These are phyloP conservation scores for Epizoanthus illoricatus DNA, from an alignment of 92 coral and sea anemone species.

Conservation along the genomic window DNA sequence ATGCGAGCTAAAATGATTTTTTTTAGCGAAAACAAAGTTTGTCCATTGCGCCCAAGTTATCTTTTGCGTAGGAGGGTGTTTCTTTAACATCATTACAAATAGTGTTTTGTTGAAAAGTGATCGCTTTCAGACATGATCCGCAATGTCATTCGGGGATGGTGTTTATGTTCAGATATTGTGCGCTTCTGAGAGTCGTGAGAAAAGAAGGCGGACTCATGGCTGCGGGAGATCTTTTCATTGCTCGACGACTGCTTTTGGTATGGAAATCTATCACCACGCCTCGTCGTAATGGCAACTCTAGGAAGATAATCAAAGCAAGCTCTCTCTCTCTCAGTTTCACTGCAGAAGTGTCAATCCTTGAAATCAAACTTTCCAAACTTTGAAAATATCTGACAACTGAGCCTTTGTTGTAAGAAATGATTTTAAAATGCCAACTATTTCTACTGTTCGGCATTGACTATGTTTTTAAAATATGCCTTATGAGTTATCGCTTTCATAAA, in stretches of 20 bases:
- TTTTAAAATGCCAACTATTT: no score
- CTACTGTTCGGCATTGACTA: no score
- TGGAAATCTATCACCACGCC: slow-evolving; percentile 20
- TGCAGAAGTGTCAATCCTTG: slow-evolving; percentile 2
- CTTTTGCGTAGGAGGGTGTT: slow-evolving; percentile 1
- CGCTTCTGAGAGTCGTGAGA: slow-evolving; percentile 5
- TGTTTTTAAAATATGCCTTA: no score
- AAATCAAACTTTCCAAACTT: no score
- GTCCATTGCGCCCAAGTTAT: not conserved
- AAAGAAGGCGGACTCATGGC: slow-evolving; percentile 27
- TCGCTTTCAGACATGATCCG: slow-evolving; percentile 19
- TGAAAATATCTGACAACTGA: no score
- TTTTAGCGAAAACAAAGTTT: no score
- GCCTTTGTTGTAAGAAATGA: no score
- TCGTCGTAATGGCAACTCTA: slow-evolving; percentile 1
- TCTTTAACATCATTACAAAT: slow-evolving; percentile 6
- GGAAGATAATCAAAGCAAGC: slow-evolving; percentile 4
- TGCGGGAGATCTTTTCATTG: slow-evolving; percentile 29
- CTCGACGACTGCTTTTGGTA: slow-evolving; percentile 1
- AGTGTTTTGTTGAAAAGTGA: slow-evolving; percentile 12
- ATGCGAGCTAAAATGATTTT: no score
- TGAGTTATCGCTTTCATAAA: no score
- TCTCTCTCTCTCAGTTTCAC: slow-evolving; percentile 1
- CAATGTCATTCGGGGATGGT: not conserved
- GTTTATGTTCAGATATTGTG: slow-evolving; percentile 14